These are phyloP conservation scores for Drosophila leonis DNA, from an alignment of 2,888 invertebrate species.

Conservation along the genomic window DNA sequence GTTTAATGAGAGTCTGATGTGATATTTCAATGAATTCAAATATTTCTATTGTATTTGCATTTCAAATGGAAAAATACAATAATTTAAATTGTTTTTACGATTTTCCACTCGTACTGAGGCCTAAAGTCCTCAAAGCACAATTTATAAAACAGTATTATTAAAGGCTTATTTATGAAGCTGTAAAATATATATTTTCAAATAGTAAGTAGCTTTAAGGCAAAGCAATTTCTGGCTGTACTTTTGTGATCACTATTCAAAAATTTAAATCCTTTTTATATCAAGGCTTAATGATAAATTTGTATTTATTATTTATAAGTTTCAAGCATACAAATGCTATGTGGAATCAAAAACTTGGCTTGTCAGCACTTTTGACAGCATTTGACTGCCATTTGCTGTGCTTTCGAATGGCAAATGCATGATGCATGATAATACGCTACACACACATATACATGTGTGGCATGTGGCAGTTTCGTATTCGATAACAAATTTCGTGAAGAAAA, in stretches of 20 bases:
- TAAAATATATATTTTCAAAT: too few species aligned
- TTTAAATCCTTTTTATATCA: not conserved
- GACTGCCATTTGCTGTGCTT: conserved; percentile 42
- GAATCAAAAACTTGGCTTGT: conserved; percentile 25
- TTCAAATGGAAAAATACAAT: too few species aligned
- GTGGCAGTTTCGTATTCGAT: conserved; percentile 47
- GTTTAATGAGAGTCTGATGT: too few species aligned
- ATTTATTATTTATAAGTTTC: conserved; percentile 1
- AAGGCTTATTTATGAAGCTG: too few species aligned
- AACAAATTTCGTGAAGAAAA: conserved; percentile 57
- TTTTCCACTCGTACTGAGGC: too few species aligned
- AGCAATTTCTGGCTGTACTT: not conserved
- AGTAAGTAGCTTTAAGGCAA: not conserved
- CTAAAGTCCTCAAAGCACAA: too few species aligned
- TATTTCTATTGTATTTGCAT: too few species aligned
- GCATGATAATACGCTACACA: conserved; percentile 20
- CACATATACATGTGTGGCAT: conserved; percentile 21
- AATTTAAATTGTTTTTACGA: too few species aligned
- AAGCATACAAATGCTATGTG: conserved; percentile 3
- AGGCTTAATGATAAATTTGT: not conserved
- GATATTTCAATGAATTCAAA: too few species aligned
- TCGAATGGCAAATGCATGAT: conserved; percentile 36
- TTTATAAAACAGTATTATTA: too few species aligned
- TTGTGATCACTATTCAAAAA: not conserved
- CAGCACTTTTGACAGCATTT: conserved; percentile 54